Base-by-base conservation (phyloP, 1,140 invertebrate species). In the Eurosta solidaginis region DNA sequence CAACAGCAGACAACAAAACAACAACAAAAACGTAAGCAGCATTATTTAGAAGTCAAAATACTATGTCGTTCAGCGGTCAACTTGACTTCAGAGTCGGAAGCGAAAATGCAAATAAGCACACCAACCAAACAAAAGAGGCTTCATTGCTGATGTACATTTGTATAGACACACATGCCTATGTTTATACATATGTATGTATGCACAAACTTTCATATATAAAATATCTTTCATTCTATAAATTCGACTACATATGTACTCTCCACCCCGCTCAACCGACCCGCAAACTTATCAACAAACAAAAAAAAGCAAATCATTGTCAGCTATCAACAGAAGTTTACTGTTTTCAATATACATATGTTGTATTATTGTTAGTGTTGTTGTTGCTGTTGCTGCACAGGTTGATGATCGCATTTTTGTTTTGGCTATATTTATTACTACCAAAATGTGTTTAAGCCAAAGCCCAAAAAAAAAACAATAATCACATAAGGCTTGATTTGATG, bases 1-100 rank as follows among this genome's bases (percentile, higher is more conserved):
- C 47, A 73, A 1, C 77, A 50, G 33, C 78, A 78, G 33, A 27
- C 63, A 79, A 44, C 54, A 79, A 77, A 80, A 27, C 78, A 78
- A 12, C 74, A 45, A 73, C 44, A 68, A 63, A 25, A 59, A 5
- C 14, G 40, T 7, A 5, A 68, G 33, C 59, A 68, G 33, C 29
- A 42, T 17, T 33, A 68, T 68, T 68, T 68, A 68, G 59, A 68
- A 68, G 59, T 68, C 59, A 68, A 40, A 40, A 40, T 33, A 68
- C 59, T 68, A 68, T 68, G 59, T 40, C 33, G 59, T 68, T 68
- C 59, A 68, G 59, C 59, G 59, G 59, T 68, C 59, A 68, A 68
- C 59, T 68, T 68, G 59, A 68, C 59, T 68, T 68, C 33, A 22
- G 33, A 36, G 59, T 68, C 59, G 59, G 59, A 68, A 68, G 59